These are phyloP conservation scores for Drosophila longiperda DNA, from an alignment of 2,888 invertebrate genomes.

Conservation along the genomic window DNA sequence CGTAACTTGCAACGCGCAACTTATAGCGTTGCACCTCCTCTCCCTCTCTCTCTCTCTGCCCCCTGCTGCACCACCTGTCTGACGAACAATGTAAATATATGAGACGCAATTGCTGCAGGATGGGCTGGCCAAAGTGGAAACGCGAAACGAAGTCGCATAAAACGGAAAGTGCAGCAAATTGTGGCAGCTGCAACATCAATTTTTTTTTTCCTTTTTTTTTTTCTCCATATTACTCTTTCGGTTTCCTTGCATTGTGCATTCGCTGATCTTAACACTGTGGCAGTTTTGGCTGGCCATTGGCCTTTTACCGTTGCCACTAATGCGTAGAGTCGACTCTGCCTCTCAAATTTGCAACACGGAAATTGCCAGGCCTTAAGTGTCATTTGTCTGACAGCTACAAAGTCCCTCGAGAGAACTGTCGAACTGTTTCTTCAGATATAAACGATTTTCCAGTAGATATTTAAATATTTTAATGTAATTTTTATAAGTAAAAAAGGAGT, in stretches of 20 bases:
- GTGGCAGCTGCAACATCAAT: slow-evolving; percentile 77
- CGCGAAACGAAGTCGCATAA: slow-evolving; percentile 72
- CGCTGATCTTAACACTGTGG: slow-evolving; percentile 43
- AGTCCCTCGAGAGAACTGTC: background rate
- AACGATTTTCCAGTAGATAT: background rate
- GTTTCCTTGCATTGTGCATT: slow-evolving; percentile 25
- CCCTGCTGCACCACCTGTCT: slow-evolving; percentile 2
- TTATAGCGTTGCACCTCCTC: slow-evolving; percentile 8
- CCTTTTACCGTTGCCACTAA: slow-evolving; percentile 69
- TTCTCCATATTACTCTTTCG: slow-evolving; percentile 6
- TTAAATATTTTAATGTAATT: background rate
- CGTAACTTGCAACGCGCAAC: slow-evolving; percentile 34
- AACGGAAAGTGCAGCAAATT: slow-evolving; percentile 81
- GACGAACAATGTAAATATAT: slow-evolving; percentile 53
- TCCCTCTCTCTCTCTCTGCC: background rate
- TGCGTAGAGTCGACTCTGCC: background rate
- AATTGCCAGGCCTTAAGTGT: slow-evolving; percentile 78
- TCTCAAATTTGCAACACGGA: slow-evolving; percentile 65
- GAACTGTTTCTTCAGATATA: too few species aligned
- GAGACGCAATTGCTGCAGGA: slow-evolving; percentile 52
- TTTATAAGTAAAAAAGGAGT: background rate
- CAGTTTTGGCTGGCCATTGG: slow-evolving; percentile 66
- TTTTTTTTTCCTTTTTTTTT: slow-evolving; percentile 30
- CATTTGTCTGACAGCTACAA: slow-evolving; percentile 30
- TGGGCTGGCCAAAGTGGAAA: slow-evolving; percentile 35